A percentile compares a stretch with the other conserved stretches of the same genome.
These are phyloP conservation scores for Pinna nobilis DNA, from an alignment of 1,140 invertebrate species.

Conservation along the genomic window DNA sequence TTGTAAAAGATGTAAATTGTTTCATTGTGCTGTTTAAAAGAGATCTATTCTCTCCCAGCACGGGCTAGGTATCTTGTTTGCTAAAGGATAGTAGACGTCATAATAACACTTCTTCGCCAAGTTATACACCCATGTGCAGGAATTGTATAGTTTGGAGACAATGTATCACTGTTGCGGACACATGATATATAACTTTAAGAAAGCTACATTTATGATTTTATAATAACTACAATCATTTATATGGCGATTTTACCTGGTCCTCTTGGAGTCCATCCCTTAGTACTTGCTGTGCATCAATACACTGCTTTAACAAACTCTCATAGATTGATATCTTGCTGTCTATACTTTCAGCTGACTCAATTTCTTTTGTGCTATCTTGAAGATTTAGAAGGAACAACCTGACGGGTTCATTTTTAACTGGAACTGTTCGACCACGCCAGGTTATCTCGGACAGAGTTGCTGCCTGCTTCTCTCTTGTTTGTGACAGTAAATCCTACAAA, in stretches of 20 bases:
- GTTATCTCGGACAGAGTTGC: slow-evolving; percentile 88
- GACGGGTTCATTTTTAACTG: slow-evolving; percentile 90
- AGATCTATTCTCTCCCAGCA: too few relatives aligned
- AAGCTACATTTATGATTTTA: too few relatives aligned
- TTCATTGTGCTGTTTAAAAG: too few relatives aligned
- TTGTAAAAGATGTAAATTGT: too few relatives aligned
- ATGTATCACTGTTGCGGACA: too few relatives aligned
- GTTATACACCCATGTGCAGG: too few relatives aligned
- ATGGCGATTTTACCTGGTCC: slow-evolving; percentile 78
- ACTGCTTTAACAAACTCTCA: slow-evolving; percentile 94
- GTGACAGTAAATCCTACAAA: slow-evolving; percentile 84
- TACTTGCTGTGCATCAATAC: slow-evolving; percentile 93
- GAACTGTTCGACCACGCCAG: slow-evolving; percentile 87
- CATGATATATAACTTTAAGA: too few relatives aligned
- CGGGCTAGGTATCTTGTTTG: too few relatives aligned
- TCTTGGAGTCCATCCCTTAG: slow-evolving; percentile 89
- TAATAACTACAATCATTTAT: not conserved
- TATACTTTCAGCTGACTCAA: slow-evolving; percentile 79
- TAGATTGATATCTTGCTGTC: slow-evolving; percentile 79
- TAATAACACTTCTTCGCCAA: too few relatives aligned
- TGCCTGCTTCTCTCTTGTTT: slow-evolving; percentile 87
- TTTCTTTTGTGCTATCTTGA: slow-evolving; percentile 85
- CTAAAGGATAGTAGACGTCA: too few relatives aligned
- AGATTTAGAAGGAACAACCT: slow-evolving; percentile 85
- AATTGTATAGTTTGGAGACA: too few relatives aligned